Base-by-base conservation (phyloP, 2,797 vertebrate genomes). In the Clamator glandarius region DNA sequence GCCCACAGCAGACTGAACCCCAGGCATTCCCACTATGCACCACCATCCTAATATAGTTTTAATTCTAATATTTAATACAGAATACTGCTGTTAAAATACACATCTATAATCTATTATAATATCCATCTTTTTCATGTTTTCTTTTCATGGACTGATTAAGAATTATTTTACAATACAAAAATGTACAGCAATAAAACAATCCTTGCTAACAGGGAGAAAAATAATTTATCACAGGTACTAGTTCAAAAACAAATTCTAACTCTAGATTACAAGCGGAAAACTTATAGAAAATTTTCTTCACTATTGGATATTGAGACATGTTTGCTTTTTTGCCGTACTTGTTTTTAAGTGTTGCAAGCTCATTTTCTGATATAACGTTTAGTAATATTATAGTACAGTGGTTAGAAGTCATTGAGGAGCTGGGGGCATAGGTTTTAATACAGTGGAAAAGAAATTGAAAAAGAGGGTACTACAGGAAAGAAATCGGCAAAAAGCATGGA, bases 341-440 rank as follows among this genome's bases (percentile, higher is more conserved):
- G 26, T 41, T 92, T 41, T 79, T 33, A 58, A 69, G 12, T 41
- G 33, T 41, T 57, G 25, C 20, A 54, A 89, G 5, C 4, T 83
- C 3, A 54, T 83, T 92, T 93, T 64, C 58, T 78, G 35, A 46
- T 59, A 35, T 33, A 86, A 79, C 13, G 64, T 89, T 83, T 70
- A 63, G 29, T 75, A 57, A 18, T 42, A 57, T 66, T 77, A 42
- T 46, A 14, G 41, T 46, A 21, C 28, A 69, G 5, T 52, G 20
- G 4, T 62, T 86, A n/a, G 39, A 28, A 92, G 36, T 50, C 42
- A 54, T 81, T 77, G 77, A 89, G 25, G 12, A 62, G 69, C 23
- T 54, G 15, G 19, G 4, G 20, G 6, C 16, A 76, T 15, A 42
- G 42, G 42, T 42, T 42, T 51, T 57, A 23, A 36, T 80, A 26